Conservation (phyloP, 2,797 vertebrate species). For the Threskiornis aethiopicus region DNA sequence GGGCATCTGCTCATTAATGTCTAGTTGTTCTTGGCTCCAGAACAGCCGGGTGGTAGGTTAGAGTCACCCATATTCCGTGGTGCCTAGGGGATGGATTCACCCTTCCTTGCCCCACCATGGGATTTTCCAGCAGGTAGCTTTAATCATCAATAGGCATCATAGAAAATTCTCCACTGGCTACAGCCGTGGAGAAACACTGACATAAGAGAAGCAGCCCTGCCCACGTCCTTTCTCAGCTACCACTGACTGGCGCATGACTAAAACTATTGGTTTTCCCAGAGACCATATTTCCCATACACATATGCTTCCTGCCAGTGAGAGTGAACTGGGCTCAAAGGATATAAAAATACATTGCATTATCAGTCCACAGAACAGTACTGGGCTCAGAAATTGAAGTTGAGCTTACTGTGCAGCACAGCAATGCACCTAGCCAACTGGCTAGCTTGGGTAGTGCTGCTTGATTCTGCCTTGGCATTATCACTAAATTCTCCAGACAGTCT, state of each 20-base stretch:
- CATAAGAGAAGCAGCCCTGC: neutral
- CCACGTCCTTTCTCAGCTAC: neutral
- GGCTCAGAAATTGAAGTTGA: neutral
- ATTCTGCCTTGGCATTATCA: neutral
- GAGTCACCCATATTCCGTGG: neutral
- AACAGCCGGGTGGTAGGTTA: neutral
- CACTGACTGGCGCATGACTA: neutral
- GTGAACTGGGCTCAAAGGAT: neutral
- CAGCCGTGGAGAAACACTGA: neutral
- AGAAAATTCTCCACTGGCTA: neutral
- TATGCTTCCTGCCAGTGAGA: neutral
- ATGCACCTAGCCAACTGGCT: neutral
- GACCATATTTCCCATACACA: neutral
- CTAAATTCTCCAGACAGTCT: slow-evolving; percentile 26
- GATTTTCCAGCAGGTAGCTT: neutral
- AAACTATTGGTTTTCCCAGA: neutral
- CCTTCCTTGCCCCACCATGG: neutral
- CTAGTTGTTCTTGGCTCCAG: neutral
- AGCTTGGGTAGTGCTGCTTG: neutral
- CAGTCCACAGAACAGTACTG: neutral
- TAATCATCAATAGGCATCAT: neutral
- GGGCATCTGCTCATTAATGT: neutral
- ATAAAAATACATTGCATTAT: neutral
- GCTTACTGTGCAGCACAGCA: neutral
- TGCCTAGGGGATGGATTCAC: neutral